phyloP scores from a whole-genome alignment of 1,140 invertebrate genomes.

The Gonioctena quinquepunctata region DNA sequence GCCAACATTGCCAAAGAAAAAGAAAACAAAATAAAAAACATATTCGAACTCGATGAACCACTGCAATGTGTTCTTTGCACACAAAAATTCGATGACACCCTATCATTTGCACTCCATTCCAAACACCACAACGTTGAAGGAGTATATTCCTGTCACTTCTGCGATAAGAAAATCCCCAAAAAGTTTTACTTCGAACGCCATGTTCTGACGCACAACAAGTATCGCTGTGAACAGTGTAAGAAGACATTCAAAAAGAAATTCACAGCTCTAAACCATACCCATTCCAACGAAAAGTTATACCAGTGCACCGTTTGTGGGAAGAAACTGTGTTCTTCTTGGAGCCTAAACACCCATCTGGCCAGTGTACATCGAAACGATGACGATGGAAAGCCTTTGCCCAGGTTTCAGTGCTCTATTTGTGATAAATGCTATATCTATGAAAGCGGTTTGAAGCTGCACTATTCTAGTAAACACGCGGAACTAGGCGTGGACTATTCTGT shows the following conservation, averaged over 20 bases:
- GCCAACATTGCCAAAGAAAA: conserved; percentile 1
- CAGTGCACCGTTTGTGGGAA: conserved; percentile 70
- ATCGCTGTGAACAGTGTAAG: conserved; percentile 25
- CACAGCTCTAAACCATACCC: conserved; percentile 56
- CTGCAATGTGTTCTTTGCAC: conserved; percentile 26
- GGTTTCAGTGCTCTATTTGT: conserved; percentile 49
- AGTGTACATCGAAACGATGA: conserved; percentile 51
- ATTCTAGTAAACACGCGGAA: conserved; percentile 44
- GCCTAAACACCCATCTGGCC: conserved; percentile 46
- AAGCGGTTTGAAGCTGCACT: conserved; percentile 47
- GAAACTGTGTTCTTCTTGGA: conserved; percentile 35
- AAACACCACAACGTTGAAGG: conserved; percentile 37
- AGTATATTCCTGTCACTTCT: conserved; percentile 47
- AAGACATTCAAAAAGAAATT: conserved; percentile 20
- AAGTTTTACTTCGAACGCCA: conserved; percentile 21
- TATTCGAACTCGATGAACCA: conserved; percentile 6
- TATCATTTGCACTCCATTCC: conserved; percentile 29
- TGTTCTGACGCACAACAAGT: conserved; percentile 12
- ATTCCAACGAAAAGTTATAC: conserved; percentile 73
- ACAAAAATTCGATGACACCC: conserved; percentile 24
- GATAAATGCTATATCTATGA: conserved; percentile 50
- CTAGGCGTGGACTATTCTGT: conserved; percentile 46
- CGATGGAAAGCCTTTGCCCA: conserved; percentile 44
- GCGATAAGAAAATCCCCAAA: conserved; percentile 21
- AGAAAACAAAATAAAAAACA: conserved; percentile 15